These are phyloP conservation scores for Lanistes nyassanus DNA, from an alignment of 1,140 invertebrate species.

Conservation along the genomic window DNA sequence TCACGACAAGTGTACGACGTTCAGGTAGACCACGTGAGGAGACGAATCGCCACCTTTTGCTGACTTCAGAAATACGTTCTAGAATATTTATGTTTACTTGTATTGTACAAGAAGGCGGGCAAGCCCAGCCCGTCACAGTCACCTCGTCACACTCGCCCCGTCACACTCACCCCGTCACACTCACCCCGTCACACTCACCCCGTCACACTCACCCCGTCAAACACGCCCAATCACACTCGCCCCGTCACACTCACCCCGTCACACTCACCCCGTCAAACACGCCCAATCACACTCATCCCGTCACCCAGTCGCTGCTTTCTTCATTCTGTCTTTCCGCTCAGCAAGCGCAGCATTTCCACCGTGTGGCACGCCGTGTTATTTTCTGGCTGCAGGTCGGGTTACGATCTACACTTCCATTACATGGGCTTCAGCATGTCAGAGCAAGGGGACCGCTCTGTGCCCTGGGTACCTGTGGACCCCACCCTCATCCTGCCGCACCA, in stretches of 20 bases:
- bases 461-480: constrained; percentile 47
- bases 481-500: constrained; percentile 42
- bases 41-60: too few species aligned
- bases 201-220: too few species aligned
- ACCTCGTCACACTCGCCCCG: not conserved
- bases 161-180: not conserved
- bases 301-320: not conserved
- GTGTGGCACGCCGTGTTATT: not conserved
- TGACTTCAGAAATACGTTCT: too few species aligned
- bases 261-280: not conserved
- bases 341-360: not conserved
- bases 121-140: too few species aligned
- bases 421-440: constrained; percentile 27
- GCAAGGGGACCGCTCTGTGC: constrained; percentile 14
- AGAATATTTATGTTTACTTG: too few species aligned
- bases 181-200: not conserved
- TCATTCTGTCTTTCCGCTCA: not conserved
- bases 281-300: not conserved
- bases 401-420: constrained; percentile 45
- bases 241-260: not conserved
- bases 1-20: too few species aligned
- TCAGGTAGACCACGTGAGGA: too few species aligned
- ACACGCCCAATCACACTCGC: too few species aligned
- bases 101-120: too few species aligned
- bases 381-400: constrained; percentile 36